phyloP scores from a whole-genome alignment of 2,113 vertebrate species.

The Penelope pileata region DNA sequence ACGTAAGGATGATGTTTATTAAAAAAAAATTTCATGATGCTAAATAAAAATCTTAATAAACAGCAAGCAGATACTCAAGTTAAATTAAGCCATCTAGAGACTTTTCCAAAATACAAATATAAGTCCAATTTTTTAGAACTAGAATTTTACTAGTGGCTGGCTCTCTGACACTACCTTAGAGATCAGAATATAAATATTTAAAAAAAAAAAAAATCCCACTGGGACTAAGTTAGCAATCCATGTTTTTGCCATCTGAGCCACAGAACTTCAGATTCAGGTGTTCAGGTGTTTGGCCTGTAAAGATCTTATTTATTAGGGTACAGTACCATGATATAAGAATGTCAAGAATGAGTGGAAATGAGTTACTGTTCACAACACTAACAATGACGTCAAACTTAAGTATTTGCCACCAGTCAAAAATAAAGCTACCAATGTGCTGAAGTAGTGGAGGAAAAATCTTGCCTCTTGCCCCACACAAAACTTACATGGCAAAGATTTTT shows the following conservation, averaged over 20 bases:
- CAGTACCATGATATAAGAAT: not conserved
- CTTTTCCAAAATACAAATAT: not conserved
- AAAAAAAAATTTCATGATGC: not conserved
- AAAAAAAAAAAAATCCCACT: not conserved
- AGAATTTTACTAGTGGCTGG: not conserved
- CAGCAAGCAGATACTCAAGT: not conserved
- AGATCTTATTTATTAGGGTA: not conserved
- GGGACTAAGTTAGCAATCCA: accelerated
- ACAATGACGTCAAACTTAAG: not conserved
- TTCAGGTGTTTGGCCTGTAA: not conserved
- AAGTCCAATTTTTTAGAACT: not conserved
- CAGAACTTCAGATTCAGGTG: not conserved
- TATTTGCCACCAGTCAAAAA: not conserved
- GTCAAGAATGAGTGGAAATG: not conserved
- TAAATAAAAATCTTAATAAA: not conserved
- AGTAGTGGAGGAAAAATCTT: not conserved
- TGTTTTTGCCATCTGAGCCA: not conserved
- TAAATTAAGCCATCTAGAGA: not conserved
- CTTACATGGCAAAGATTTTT: not conserved
- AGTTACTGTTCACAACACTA: not conserved
- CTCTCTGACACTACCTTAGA: not conserved
- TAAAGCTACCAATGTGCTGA: accelerated
- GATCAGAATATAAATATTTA: not conserved
- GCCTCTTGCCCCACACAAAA: not conserved
- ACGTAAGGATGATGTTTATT: not conserved